A percentile compares a stretch with the other conserved stretches of the same genome.
Evolutionary conservation across 1,140 invertebrate genomes (phyloP).

Genomic region (Penaeus japonicus): DNA sequence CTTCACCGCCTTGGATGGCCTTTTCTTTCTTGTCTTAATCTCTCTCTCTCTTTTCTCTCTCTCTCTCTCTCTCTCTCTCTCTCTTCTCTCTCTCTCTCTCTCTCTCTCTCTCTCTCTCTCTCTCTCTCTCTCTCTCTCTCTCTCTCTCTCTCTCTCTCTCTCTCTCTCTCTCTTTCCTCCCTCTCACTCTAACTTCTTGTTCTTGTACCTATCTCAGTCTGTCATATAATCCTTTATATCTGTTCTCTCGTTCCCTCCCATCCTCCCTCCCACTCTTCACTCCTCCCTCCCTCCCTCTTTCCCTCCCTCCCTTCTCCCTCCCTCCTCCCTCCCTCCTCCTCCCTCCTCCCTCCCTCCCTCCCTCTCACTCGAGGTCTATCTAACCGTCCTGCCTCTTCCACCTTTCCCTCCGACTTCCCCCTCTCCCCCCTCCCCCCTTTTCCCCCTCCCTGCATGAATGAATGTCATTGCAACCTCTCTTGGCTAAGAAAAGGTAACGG

Average conservation of each 20-base stretch:
- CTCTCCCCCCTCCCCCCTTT: neutral
- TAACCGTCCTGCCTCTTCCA: neutral
- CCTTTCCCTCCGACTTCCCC: too few species aligned
- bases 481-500: too few species aligned
- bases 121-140: neutral
- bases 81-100: neutral
- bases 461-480: too few species aligned
- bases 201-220: neutral
- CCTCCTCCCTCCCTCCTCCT: neutral
- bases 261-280: neutral
- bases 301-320: neutral
- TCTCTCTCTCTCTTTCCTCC: neutral
- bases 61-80: neutral
- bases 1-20: too few species aligned
- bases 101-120: neutral
- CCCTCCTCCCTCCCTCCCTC: too few species aligned
- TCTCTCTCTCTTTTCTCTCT: neutral
- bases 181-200: neutral
- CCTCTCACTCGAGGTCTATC: neutral
- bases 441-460: conserved; percentile 1
- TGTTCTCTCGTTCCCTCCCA: neutral
- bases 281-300: neutral
- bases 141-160: neutral
- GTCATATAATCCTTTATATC: neutral
- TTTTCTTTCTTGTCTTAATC: neutral